Conservation (phyloP, 2,113 vertebrate species). For the Sarotherodon lohbergeri region DNA sequence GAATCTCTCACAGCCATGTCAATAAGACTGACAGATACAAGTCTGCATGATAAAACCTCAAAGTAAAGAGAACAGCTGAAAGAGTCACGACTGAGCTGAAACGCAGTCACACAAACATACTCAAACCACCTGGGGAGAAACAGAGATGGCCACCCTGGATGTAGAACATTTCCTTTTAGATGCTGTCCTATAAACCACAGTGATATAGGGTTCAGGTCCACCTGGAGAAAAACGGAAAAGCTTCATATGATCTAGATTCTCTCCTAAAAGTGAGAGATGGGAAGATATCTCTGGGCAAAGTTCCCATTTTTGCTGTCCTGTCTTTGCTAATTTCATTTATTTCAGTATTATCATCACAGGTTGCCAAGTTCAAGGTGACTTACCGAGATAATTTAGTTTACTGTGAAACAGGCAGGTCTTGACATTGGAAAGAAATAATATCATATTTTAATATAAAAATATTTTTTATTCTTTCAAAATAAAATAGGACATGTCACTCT, state of each 20-base stretch:
- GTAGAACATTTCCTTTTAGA: conserved; percentile 10
- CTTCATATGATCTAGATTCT: neutral
- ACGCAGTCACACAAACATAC: neutral
- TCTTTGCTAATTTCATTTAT: neutral
- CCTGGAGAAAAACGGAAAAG: neutral
- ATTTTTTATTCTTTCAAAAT: neutral
- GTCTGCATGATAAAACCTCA: neutral
- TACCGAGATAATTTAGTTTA: neutral
- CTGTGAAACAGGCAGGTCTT: neutral
- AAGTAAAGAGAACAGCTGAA: neutral
- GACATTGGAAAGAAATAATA: neutral
- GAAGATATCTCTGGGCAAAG: neutral
- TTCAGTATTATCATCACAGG: neutral
- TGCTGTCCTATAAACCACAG: neutral
- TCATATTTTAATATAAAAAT: neutral
- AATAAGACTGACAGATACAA: neutral
- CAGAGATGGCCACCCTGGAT: neutral
- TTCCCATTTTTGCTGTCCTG: neutral
- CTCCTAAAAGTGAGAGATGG: neutral
- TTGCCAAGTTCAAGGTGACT: neutral
- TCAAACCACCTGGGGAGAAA: neutral
- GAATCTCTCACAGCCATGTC: neutral
- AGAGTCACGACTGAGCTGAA: neutral
- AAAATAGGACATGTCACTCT: accelerated
- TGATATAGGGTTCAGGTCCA: neutral